These are phyloP conservation scores for Nerophis lumbriciformis DNA, from an alignment of 2,113 vertebrate species.

Conservation along the genomic window DNA sequence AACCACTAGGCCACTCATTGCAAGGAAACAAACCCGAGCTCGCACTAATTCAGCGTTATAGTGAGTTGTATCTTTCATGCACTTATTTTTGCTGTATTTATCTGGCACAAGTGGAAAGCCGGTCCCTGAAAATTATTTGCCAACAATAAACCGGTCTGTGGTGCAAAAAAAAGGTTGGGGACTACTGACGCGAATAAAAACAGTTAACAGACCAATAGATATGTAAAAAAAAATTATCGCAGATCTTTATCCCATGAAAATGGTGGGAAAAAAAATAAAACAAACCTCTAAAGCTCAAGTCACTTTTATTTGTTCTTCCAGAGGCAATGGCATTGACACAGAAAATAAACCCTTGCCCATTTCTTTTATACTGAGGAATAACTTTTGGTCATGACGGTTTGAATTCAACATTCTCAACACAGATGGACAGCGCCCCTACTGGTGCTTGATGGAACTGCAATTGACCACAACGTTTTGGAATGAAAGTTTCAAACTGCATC, in stretches of 20 bases:
- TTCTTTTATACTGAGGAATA: conserved; percentile 7
- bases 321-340: conserved; percentile 38
- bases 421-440: neutral
- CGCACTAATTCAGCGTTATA: no score
- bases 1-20: no score
- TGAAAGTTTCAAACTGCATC: neutral
- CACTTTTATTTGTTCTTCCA: conserved; percentile 45
- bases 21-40: no score
- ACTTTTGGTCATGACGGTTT: conserved; percentile 18
- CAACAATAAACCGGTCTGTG: no score
- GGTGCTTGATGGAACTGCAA: neutral
- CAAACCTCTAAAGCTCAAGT: neutral
- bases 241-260: neutral
- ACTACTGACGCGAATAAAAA: no score
- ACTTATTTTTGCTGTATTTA: no score
- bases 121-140: no score
- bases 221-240: neutral
- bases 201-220: no score
- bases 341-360: conserved; percentile 16
- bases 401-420: neutral
- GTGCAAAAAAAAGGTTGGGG: no score
- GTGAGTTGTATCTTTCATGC: no score
- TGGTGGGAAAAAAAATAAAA: neutral
- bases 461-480: neutral
- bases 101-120: no score